These are phyloP conservation scores for Drosophila mojavensis DNA, from an alignment of 1,140 invertebrate species.

Conservation along the genomic window DNA sequence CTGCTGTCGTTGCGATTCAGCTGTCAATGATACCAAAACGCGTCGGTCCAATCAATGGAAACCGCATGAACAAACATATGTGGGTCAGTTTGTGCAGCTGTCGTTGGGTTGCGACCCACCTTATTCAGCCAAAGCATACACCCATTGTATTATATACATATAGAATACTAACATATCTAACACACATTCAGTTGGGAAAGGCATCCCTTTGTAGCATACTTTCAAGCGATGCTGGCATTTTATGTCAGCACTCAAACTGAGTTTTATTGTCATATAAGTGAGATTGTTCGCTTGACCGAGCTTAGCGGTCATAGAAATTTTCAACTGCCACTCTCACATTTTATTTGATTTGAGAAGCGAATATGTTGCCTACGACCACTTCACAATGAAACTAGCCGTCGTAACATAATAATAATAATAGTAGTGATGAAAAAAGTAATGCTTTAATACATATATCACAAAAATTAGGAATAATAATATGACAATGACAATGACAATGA, in stretches of 20 bases:
- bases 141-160: neutral
- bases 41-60: conserved; percentile 14
- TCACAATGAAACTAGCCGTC: neutral
- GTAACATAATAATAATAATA: neutral
- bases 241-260: conserved; percentile 10
- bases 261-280: conserved; percentile 15
- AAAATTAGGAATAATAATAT: neutral
- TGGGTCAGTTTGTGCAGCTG: conserved; percentile 76
- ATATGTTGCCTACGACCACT: too few species aligned
- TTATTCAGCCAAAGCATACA: neutral
- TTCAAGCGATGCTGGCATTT: conserved; percentile 32
- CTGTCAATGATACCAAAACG: conserved; percentile 6
- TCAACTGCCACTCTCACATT: neutral
- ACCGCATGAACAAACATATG: conserved; percentile 25
- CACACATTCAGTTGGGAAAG: conserved; percentile 41
- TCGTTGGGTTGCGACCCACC: conserved; percentile 9
- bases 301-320: neutral
- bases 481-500: too few species aligned
- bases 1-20: neutral
- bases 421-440: too few species aligned
- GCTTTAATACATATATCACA: too few species aligned
- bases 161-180: conserved; percentile 19
- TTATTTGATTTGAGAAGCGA: neutral
- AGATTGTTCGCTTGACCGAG: conserved; percentile 11
- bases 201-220: conserved; percentile 50